These are phyloP conservation scores for Harmothoe impar DNA, from an alignment of 2,888 invertebrate species.

Conservation along the genomic window DNA sequence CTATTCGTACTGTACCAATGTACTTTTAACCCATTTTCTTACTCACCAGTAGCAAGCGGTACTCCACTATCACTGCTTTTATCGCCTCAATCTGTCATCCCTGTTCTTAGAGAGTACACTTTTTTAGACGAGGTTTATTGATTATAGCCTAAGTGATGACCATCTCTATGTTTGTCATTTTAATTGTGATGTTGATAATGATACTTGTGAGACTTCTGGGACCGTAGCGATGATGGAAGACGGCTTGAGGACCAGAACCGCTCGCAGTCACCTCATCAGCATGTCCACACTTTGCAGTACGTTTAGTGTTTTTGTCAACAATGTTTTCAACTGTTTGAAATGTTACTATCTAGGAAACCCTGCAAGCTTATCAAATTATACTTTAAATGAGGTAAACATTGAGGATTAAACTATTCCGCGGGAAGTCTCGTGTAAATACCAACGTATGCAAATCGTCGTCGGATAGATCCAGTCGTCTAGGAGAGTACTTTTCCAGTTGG, in stretches of 20 bases:
- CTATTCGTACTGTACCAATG: conserved; percentile 2
- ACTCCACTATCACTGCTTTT: conserved; percentile 2
- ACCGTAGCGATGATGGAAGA: not conserved
- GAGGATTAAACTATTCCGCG: no score
- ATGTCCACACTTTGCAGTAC: not conserved
- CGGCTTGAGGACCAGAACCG: not conserved
- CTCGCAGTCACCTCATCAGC: not conserved
- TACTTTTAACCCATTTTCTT: conserved; percentile 27
- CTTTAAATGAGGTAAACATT: no score
- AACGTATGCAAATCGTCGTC: conserved; percentile 28
- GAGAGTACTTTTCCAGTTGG: not conserved
- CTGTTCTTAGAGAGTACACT: conserved; percentile 27
- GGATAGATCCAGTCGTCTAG: not conserved
- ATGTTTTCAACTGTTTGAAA: conserved; percentile 5
- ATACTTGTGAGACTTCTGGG: not conserved
- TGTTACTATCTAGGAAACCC: not conserved
- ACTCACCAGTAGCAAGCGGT: not conserved
- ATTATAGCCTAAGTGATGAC: not conserved
- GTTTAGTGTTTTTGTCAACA: not conserved
- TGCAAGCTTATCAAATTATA: no score
- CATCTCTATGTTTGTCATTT: conserved; percentile 3
- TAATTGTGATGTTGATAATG: conserved; percentile 21
- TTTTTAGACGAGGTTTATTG: not conserved
- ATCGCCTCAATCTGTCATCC: not conserved
- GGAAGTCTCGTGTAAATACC: not conserved